Evolutionary conservation across 2,888 invertebrate species (phyloP).

Genomic region (Conops quadrifasciatus): DNA sequence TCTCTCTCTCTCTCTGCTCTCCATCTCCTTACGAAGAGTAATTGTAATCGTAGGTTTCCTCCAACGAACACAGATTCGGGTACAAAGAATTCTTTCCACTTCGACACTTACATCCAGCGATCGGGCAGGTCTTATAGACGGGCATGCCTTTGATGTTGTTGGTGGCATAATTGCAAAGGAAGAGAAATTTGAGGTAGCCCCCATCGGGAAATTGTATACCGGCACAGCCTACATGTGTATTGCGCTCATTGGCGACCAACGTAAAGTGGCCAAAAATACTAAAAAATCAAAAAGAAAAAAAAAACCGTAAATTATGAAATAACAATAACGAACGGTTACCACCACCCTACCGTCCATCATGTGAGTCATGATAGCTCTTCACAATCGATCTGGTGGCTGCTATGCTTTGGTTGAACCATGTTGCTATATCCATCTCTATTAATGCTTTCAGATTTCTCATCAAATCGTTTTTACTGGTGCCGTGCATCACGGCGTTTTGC

Average conservation of each 20-base stretch:
- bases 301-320: not conserved
- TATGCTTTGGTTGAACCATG: slow-evolving; percentile 52
- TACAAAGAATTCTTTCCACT: not conserved
- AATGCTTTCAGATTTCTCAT: not conserved
- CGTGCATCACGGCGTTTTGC: slow-evolving; percentile 46
- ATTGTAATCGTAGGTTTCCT: slow-evolving; percentile 5
- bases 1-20: no score
- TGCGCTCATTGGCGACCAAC: slow-evolving; percentile 50
- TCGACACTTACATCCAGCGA: not conserved
- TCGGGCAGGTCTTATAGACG: not conserved
- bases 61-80: slow-evolving; percentile 14
- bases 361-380: slow-evolving; percentile 6
- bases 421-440: slow-evolving; percentile 24
- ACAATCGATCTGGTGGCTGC: slow-evolving; percentile 44
- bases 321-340: no score
- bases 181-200: not conserved
- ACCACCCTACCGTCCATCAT: no score
- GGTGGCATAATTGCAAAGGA: slow-evolving; percentile 22
- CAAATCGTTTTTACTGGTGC: slow-evolving; percentile 46
- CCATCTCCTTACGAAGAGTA: not conserved
- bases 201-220: not conserved
- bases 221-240: slow-evolving; percentile 54
- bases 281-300: slow-evolving; percentile 5
- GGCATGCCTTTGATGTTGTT: not conserved
- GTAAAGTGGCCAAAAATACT: slow-evolving; percentile 52